Base-by-base conservation (phyloP, 2,113 vertebrate species). In the Myiopsitta monachus region DNA sequence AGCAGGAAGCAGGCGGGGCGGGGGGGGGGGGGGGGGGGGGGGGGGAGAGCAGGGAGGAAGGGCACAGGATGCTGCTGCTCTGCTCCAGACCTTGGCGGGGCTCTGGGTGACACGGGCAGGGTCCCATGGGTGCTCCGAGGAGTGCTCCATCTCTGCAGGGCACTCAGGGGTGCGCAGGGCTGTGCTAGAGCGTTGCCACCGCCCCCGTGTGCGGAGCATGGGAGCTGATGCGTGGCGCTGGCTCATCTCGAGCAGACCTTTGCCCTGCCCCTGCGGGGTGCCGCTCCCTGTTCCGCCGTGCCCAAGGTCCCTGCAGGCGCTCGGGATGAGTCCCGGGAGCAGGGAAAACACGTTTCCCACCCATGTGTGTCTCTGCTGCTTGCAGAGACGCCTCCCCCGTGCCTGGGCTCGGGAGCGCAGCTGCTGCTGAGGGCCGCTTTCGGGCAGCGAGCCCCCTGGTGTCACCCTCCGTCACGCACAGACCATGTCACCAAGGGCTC, bases 251-350 rank as follows among this genome's bases (percentile, higher is more conserved):
- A 2, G 36, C 28, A 19, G 93, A 95, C 75, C 95, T 95, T 95
- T 95, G 94, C 68, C 44, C 94, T 78, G 59, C 73, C 41, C 41
- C 59, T 3, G 54, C 12, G 36, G n/a, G n/a, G 13, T 30, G 73
- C 92, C 43, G 11, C 94, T 94, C 95, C 96, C 83, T 30, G 16
- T 8, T 33, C 51, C 0, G 10, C 83, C 3, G 88, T 59, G 89
- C 52, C 89, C 41, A 95, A 96, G 94, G 87, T 95, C 81, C 76
- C 36, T 19, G 86, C 46, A n/a, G 21, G 67, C 14, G 27, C 30
- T 54, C 8, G 2, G 13, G 16, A 57, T 27, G 74, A 43, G 23
- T 26, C 43, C 47, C 43, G 44, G 47, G 17, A 92, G 61, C 44
- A 66, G 76, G 76, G 22, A 38, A 52, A 54, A 54, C 69, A 55